Evolutionary conservation across 2,888 invertebrate genomes (phyloP).

Genomic region (Rhabditophanes sp.): DNA sequence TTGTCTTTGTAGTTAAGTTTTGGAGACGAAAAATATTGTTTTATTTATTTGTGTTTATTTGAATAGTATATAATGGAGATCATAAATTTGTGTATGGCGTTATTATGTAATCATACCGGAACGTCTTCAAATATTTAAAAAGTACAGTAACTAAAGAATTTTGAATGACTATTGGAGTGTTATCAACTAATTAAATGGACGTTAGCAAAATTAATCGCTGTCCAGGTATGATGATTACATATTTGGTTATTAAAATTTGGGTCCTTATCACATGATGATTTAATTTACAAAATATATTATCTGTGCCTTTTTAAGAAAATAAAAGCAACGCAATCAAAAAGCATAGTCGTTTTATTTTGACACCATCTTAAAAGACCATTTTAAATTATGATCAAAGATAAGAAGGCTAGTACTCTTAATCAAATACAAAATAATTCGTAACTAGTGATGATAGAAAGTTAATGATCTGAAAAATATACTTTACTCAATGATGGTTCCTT

Average conservation of each 20-base stretch:
- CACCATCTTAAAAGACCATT: neutral
- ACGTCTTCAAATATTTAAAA: too few species aligned
- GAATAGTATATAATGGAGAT: too few species aligned
- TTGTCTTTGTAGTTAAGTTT: too few species aligned
- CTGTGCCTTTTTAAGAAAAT: neutral
- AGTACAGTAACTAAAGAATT: too few species aligned
- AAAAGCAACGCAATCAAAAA: slow-evolving; percentile 1
- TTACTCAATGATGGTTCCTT: neutral
- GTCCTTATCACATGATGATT: neutral
- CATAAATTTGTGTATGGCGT: too few species aligned
- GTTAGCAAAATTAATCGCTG: too few species aligned
- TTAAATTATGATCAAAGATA: neutral
- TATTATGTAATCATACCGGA: too few species aligned
- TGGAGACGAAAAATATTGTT: too few species aligned
- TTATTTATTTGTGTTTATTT: too few species aligned
- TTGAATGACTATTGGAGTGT: too few species aligned
- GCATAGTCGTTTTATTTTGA: neutral
- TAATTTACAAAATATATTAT: slow-evolving; percentile 1
- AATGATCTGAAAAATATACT: neutral
- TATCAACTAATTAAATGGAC: too few species aligned
- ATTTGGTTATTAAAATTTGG: neutral
- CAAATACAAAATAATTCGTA: neutral
- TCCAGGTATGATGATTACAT: neutral
- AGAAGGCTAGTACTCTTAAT: neutral
- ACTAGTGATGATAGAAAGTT: slow-evolving; percentile 1